phyloP scores from a whole-genome alignment of 2,113 vertebrate species.

The Tonatia bakeri region DNA sequence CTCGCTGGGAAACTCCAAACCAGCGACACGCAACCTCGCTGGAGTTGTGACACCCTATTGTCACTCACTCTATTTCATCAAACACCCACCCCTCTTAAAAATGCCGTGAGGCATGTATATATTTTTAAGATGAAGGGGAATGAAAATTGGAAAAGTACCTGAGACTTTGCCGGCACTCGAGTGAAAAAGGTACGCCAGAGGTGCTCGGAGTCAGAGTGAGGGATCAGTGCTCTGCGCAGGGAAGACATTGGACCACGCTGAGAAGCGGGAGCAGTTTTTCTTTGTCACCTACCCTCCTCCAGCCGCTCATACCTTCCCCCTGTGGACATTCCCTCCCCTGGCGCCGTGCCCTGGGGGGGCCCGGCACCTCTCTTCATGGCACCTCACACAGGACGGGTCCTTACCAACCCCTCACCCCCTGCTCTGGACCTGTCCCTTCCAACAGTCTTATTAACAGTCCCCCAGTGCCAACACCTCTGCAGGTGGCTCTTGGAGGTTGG shows the following conservation, averaged over 20 bases:
- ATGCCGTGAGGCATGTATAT: slow-evolving; percentile 37
- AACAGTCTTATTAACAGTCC: background rate
- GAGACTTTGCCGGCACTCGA: slow-evolving; percentile 7
- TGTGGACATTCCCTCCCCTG: background rate
- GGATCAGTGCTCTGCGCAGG: background rate
- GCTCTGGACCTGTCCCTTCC: background rate
- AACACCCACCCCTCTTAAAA: slow-evolving; percentile 69
- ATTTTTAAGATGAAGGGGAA: slow-evolving; percentile 60
- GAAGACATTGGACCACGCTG: background rate
- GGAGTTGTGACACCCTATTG: slow-evolving; percentile 66
- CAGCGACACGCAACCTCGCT: background rate
- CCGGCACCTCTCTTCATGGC: background rate
- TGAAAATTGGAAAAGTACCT: slow-evolving; percentile 60
- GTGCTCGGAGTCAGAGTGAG: background rate
- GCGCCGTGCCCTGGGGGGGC: background rate
- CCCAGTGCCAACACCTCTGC: background rate
- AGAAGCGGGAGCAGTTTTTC: background rate
- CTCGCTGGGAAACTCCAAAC: slow-evolving; percentile 31
- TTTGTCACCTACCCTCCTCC: background rate
- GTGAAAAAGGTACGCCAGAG: background rate
- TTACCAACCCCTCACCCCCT: background rate
- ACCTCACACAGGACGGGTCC: background rate
- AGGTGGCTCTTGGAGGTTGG: too few species aligned
- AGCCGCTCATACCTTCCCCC: background rate
- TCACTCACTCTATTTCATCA: slow-evolving; percentile 56